Evolutionary conservation across 2,797 vertebrate species (phyloP).

Genomic region (Anas georgica): DNA sequence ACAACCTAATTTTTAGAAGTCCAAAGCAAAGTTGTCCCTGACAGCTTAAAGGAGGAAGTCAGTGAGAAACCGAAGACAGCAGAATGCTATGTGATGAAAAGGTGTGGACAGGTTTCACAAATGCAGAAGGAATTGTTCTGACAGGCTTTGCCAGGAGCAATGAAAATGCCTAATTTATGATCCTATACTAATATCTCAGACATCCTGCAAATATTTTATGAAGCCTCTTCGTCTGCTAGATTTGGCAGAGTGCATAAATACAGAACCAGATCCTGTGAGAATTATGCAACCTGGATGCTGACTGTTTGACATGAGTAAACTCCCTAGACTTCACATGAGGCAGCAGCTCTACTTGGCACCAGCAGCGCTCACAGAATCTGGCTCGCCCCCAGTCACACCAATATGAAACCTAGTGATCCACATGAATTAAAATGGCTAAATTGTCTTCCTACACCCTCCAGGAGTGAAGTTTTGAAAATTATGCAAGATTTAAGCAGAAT

Average conservation of each 20-base stretch:
- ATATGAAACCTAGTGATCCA: neutral
- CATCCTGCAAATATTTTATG: neutral
- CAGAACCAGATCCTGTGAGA: neutral
- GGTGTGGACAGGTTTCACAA: neutral
- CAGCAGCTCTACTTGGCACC: fast-evolving
- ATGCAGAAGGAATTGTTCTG: neutral
- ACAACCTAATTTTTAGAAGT: neutral
- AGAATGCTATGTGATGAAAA: neutral
- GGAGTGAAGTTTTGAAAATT: conserved; percentile 1
- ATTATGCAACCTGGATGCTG: neutral
- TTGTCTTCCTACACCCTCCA: neutral
- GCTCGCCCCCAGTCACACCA: neutral
- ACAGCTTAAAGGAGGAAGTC: neutral
- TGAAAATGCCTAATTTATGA: neutral
- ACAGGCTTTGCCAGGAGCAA: conserved; percentile 1
- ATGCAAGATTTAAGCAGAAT: neutral
- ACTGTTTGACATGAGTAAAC: neutral
- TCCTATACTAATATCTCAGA: neutral
- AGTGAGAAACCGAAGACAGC: neutral
- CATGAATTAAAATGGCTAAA: neutral
- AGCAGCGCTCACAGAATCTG: neutral
- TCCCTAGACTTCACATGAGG: neutral
- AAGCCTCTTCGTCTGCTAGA: neutral
- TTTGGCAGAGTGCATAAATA: neutral
- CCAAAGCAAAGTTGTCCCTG: neutral